Conservation (phyloP, 2,113 vertebrate species). For the Sturnira hondurensis region DNA sequence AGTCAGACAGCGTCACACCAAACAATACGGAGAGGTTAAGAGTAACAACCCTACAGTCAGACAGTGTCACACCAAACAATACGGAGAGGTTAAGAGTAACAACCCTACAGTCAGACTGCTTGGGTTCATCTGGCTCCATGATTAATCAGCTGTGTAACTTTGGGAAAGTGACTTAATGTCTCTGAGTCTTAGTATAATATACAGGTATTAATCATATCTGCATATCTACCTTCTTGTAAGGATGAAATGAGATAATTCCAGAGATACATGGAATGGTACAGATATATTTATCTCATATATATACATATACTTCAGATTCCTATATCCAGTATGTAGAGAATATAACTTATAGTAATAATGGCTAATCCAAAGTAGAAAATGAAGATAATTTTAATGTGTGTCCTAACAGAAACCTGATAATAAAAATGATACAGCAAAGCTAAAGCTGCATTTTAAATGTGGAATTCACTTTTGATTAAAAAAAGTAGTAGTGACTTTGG, state of each 20-base stretch:
- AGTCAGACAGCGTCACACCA: too few relatives aligned
- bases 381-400: not conserved
- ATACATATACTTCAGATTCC: not conserved
- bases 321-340: not conserved
- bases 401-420: not conserved
- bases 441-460: slow-evolving; percentile 8
- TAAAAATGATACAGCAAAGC: not conserved
- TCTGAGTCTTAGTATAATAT: not conserved
- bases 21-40: too few relatives aligned
- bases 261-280: too few relatives aligned
- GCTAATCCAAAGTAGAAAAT: not conserved
- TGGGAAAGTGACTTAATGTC: not conserved
- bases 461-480: slow-evolving; percentile 27
- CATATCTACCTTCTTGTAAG: not conserved
- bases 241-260: too few relatives aligned
- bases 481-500: not conserved
- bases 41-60: too few relatives aligned
- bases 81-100: too few relatives aligned
- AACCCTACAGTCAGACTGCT: too few relatives aligned
- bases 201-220: not conserved
- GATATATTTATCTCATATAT: not conserved
- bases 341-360: not conserved
- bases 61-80: too few relatives aligned
- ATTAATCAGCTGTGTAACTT: not conserved
- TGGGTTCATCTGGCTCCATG: not conserved